Evolutionary conservation across 1,140 invertebrate genomes (phyloP).

Genomic region (Harpegnathos saltator): DNA sequence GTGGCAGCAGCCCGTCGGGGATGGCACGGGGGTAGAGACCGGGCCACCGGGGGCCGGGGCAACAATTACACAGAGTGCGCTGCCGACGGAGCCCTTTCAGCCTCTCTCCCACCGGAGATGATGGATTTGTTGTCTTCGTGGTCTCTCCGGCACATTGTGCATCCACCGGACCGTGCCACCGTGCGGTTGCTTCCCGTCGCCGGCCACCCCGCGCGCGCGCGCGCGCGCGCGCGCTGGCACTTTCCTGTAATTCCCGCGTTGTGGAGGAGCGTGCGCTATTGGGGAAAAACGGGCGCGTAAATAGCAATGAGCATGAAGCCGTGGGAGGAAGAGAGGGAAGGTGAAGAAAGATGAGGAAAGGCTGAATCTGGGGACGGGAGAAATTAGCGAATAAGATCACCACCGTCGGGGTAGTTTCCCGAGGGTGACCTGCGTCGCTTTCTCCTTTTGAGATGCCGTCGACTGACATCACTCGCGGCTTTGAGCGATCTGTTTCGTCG

Average conservation of each 20-base stretch:
- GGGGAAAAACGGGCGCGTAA: conserved; percentile 46
- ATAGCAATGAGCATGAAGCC: conserved; percentile 29
- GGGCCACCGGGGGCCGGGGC: conserved; percentile 78
- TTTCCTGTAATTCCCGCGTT: conserved; percentile 47
- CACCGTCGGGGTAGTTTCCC: too few relatives aligned
- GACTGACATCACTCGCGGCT: too few relatives aligned
- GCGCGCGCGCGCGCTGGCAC: too few relatives aligned
- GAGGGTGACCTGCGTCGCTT: too few relatives aligned
- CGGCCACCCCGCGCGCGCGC: conserved; percentile 15
- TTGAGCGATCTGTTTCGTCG: too few relatives aligned
- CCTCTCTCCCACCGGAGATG: conserved; percentile 76
- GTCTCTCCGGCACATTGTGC: conserved; percentile 72
- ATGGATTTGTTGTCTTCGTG: conserved; percentile 78
- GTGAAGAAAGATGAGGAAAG: too few relatives aligned
- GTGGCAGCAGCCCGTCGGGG: conserved; percentile 25
- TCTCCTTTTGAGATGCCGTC: too few relatives aligned
- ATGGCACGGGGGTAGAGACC: conserved; percentile 69
- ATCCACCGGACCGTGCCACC: conserved; percentile 73
- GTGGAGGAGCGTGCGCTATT: conserved; percentile 30
- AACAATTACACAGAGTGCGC: conserved; percentile 83
- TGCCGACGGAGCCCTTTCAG: conserved; percentile 78
- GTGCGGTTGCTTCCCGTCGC: conserved; percentile 58
- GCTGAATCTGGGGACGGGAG: conserved; percentile 24
- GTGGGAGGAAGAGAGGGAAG: neutral
- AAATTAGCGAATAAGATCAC: conserved; percentile 28